A percentile compares a stretch with the other conserved stretches of the same genome.
These are phyloP conservation scores for Hapalemur alaotrensis DNA, from an alignment of 2,797 vertebrate genomes.

Conservation along the genomic window DNA sequence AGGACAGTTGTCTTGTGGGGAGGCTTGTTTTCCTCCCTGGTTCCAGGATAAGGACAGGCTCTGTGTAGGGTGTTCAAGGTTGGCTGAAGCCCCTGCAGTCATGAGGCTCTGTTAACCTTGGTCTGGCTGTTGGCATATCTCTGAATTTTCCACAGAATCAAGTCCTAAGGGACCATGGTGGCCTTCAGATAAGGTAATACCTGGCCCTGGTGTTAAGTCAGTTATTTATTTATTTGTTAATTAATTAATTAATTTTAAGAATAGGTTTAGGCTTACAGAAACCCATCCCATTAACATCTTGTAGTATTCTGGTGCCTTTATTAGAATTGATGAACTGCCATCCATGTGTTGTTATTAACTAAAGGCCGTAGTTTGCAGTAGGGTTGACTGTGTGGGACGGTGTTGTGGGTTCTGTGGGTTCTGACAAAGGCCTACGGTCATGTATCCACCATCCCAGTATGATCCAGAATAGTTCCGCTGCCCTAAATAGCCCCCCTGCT, in stretches of 20 bases:
- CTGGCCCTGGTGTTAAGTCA: neutral
- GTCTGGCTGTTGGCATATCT: neutral
- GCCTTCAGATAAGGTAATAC: neutral
- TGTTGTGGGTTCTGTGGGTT: neutral
- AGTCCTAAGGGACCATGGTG: neutral
- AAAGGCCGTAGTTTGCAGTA: neutral
- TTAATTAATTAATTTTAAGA: neutral
- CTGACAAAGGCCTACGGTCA: neutral
- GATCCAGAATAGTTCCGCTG: neutral
- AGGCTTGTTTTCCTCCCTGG: neutral
- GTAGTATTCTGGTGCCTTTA: neutral
- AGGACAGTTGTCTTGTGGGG: neutral
- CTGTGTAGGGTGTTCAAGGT: neutral
- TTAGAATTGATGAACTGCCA: neutral
- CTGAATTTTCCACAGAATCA: neutral
- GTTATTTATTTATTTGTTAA: neutral
- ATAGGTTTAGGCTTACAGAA: neutral
- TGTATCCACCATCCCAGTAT: neutral
- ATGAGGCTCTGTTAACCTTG: neutral
- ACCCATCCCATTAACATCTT: neutral
- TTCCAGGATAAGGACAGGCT: neutral
- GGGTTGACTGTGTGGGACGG: neutral
- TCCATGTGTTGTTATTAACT: no score
- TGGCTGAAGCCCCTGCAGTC: neutral
- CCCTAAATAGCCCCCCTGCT: neutral